Conservation (phyloP, 2,888 invertebrate genomes). For the Oscheius myriophilus region DNA sequence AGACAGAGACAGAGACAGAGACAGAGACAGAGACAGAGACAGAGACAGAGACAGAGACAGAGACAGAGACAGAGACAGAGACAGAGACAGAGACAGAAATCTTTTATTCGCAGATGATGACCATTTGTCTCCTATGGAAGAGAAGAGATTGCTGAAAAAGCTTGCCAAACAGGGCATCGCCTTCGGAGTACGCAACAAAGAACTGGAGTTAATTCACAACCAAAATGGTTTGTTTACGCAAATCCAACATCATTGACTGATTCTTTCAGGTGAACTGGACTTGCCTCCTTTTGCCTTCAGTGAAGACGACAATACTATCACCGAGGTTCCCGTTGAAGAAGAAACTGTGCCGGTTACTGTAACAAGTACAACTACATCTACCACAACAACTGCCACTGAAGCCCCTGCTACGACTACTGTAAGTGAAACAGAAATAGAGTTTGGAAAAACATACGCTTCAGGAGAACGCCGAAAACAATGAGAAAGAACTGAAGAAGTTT, state of each 20-base stretch:
- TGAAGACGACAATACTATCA: slow-evolving; percentile 18
- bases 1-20: too few relatives aligned
- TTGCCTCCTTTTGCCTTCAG: slow-evolving; percentile 27
- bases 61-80: too few relatives aligned
- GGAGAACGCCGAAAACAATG: slow-evolving; percentile 3
- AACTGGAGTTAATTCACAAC: slow-evolving; percentile 22
- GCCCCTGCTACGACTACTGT: slow-evolving; percentile 3
- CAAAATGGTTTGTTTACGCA: background rate
- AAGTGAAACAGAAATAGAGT: background rate
- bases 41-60: too few relatives aligned
- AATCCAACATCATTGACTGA: too few relatives aligned
- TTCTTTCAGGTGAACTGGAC: slow-evolving; percentile 16
- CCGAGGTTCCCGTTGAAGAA: slow-evolving; percentile 1
- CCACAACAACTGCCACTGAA: background rate
- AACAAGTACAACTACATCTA: background rate
- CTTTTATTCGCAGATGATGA: background rate
- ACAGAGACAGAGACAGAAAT: too few relatives aligned
- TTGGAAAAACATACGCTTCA: background rate
- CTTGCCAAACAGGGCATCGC: slow-evolving; percentile 18
- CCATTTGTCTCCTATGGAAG: slow-evolving; percentile 16
- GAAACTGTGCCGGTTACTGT: background rate
- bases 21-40: too few relatives aligned
- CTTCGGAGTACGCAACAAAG: slow-evolving; percentile 23
- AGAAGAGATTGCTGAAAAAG: slow-evolving; percentile 13
- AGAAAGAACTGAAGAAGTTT: slow-evolving; percentile 13